Evolutionary conservation across 2,797 vertebrate species (phyloP).

Genomic region (Rousettus madagascariensis): DNA sequence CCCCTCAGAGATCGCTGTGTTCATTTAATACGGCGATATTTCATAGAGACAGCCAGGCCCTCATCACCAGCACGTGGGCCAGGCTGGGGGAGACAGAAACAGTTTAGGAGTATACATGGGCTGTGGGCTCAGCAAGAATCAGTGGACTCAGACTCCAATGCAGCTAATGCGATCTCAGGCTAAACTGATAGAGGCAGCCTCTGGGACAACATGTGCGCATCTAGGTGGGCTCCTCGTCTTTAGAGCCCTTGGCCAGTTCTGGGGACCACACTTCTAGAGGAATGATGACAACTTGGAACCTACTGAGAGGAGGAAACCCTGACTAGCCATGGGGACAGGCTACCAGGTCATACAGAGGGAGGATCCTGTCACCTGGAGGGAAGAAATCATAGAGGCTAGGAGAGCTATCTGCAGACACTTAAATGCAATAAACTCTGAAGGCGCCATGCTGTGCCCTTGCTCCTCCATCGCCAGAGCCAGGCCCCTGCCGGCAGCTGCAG

Average conservation of each 20-base stretch:
- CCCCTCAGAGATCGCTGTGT: background rate
- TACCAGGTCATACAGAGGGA: background rate
- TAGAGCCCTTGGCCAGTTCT: background rate
- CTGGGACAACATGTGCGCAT: background rate
- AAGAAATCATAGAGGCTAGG: background rate
- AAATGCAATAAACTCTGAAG: background rate
- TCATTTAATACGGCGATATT: background rate
- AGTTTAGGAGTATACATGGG: accelerated
- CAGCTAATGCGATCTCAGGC: background rate
- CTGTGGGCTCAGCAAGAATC: background rate
- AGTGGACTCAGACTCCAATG: background rate
- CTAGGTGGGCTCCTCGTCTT: background rate
- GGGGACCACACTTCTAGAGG: background rate
- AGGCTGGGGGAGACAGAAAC: background rate
- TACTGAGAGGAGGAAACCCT: background rate
- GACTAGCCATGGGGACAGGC: background rate
- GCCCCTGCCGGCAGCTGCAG: background rate
- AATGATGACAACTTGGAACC: background rate
- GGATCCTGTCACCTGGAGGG: background rate
- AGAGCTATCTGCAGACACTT: background rate
- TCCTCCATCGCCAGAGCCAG: background rate
- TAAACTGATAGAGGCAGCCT: background rate
- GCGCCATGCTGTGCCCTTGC: background rate
- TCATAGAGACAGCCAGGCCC: background rate
- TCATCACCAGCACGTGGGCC: background rate